phyloP scores from a whole-genome alignment of 2,888 invertebrate genomes.

The Pseudoips prasinana region DNA sequence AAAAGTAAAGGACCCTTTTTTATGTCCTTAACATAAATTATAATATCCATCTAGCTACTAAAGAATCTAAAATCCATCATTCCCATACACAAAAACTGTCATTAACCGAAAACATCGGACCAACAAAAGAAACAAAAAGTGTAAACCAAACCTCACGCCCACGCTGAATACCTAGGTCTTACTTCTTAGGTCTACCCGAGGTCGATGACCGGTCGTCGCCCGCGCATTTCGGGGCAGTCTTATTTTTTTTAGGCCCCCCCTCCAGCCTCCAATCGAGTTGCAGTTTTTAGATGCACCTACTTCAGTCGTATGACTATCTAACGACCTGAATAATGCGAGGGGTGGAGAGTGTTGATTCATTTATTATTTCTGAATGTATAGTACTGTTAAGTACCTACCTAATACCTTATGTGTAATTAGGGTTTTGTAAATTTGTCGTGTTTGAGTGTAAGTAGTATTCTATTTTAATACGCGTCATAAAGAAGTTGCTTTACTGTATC shows the following conservation, averaged over 20 bases:
- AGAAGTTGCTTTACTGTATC: too few relatives aligned
- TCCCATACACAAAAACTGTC: slow-evolving; percentile 8
- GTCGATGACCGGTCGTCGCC: slow-evolving; percentile 76
- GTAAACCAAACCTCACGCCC: slow-evolving; percentile 21
- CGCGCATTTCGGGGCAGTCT: slow-evolving; percentile 63
- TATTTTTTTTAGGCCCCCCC: slow-evolving; percentile 47
- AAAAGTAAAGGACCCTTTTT: too few relatives aligned
- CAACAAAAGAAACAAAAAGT: slow-evolving; percentile 16
- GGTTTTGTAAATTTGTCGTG: too few relatives aligned
- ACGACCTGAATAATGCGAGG: slow-evolving; percentile 49
- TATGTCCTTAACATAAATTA: too few relatives aligned
- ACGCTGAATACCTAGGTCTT: slow-evolving; percentile 44
- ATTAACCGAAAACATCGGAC: slow-evolving; percentile 22
- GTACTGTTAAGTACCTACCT: too few relatives aligned
- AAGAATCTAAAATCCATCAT: not conserved
- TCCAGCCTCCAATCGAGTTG: slow-evolving; percentile 69
- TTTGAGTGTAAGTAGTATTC: too few relatives aligned
- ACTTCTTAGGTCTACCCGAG: slow-evolving; percentile 49
- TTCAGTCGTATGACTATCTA: slow-evolving; percentile 76
- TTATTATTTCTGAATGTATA: too few relatives aligned
- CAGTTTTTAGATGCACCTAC: slow-evolving; percentile 82
- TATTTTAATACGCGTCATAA: too few relatives aligned
- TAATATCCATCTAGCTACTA: too few relatives aligned
- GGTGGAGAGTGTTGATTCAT: slow-evolving; percentile 36
- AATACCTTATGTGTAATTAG: too few relatives aligned